phyloP scores from a whole-genome alignment of 2,113 vertebrate genomes.

The Eretmochelys imbricata region DNA sequence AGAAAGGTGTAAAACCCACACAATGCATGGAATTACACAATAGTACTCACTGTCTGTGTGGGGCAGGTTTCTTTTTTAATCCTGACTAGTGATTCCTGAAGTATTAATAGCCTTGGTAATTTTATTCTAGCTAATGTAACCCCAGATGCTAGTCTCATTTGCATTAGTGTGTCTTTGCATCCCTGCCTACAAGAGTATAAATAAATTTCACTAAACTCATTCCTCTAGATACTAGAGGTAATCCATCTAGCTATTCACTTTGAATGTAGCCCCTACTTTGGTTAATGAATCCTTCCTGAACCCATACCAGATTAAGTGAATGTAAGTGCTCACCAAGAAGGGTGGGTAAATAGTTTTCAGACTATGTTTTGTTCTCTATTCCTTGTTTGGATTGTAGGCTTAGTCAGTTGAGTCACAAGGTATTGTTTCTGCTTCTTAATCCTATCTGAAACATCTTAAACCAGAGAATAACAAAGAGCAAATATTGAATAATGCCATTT shows the following conservation, averaged over 20 bases:
- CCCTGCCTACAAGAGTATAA: slow-evolving; percentile 5
- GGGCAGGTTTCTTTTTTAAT: neutral
- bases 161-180: neutral
- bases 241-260: neutral
- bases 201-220: slow-evolving; percentile 2
- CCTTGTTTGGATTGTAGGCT: neutral
- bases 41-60: neutral
- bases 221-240: neutral
- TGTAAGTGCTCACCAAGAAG: neutral
- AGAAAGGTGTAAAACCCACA: neutral
- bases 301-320: neutral
- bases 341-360: neutral
- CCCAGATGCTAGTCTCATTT: slow-evolving; percentile 14
- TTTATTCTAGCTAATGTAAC: slow-evolving; percentile 14
- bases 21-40: neutral
- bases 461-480: neutral
- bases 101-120: neutral
- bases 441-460: neutral
- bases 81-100: neutral
- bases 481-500: neutral
- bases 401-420: neutral
- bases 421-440: neutral
- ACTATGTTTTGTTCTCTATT: neutral
- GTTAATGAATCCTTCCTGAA: neutral
- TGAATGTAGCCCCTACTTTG: neutral